A percentile compares a stretch with the other conserved stretches of the same genome.
Evolutionary conservation across 37 sponge, comb jelly and placozoan genomes (phyloP).

Genomic region (Crambe crambe): DNA sequence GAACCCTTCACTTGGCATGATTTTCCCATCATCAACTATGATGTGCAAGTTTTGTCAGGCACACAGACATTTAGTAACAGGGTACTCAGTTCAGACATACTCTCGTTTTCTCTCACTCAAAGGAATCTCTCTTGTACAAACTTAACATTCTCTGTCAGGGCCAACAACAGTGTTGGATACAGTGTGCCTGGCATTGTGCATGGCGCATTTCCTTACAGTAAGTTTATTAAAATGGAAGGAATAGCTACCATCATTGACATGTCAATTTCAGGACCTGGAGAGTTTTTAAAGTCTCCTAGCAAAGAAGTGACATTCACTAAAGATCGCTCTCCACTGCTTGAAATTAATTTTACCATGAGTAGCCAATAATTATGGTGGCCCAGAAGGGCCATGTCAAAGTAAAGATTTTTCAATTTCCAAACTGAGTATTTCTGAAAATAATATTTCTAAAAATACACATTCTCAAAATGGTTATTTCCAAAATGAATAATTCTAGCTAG

Average conservation of each 20-base stretch:
- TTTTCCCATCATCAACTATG: constrained; percentile 9
- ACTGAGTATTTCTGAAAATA: too few species aligned
- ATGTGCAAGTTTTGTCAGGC: neutral
- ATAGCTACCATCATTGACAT: too few species aligned
- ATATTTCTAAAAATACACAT: too few species aligned
- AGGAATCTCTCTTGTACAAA: neutral
- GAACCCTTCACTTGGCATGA: constrained; percentile 13
- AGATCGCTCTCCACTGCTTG: neutral
- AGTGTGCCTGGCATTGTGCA: neutral
- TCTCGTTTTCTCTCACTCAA: neutral
- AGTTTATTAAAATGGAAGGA: neutral
- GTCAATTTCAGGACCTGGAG: constrained; percentile 4
- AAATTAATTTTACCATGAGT: neutral
- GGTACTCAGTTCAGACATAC: neutral
- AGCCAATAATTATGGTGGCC: too few species aligned
- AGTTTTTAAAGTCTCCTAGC: neutral
- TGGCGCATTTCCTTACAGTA: constrained; percentile 1
- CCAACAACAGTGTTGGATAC: neutral
- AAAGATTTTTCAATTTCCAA: too few species aligned
- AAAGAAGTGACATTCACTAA: neutral
- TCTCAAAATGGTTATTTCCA: too few species aligned
- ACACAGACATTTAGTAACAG: neutral
- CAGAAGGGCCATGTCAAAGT: too few species aligned
- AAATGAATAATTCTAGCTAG: too few species aligned
- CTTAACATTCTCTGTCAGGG: neutral